These are phyloP conservation scores for Mystacides longicornis DNA, from an alignment of 2,888 invertebrate genomes.

Conservation along the genomic window DNA sequence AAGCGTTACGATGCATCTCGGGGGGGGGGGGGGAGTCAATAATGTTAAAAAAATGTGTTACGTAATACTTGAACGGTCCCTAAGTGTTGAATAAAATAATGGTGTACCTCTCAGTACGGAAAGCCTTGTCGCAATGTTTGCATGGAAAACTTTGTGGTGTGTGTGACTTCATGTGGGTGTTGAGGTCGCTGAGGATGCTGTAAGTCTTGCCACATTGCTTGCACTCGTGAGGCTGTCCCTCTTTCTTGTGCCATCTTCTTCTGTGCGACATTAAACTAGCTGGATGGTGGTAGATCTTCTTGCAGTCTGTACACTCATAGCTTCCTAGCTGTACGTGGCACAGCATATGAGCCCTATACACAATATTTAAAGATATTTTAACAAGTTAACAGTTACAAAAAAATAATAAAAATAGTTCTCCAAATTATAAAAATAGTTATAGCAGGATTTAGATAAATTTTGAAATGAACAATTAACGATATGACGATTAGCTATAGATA, in stretches of 20 bases:
- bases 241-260: constrained; percentile 19
- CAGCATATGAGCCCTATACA: constrained; percentile 20
- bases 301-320: constrained; percentile 21
- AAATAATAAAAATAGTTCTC: no score
- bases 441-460: no score
- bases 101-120: constrained; percentile 20
- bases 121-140: constrained; percentile 22
- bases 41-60: no score
- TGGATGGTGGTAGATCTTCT: constrained; percentile 22
- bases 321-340: constrained; percentile 20
- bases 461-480: no score
- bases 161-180: constrained; percentile 22
- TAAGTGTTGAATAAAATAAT: no score
- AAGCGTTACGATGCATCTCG: no score
- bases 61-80: no score
- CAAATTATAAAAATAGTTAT: no score
- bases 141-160: constrained; percentile 16
- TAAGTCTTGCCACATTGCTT: constrained; percentile 19
- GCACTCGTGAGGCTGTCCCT: constrained; percentile 18
- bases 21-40: no score
- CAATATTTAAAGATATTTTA: no score
- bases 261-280: constrained; percentile 22
- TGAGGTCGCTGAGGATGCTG: constrained; percentile 21
- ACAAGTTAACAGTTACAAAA: no score
- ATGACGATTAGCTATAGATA: no score